These are phyloP conservation scores for Microtus montanus DNA, from an alignment of 2,113 vertebrate species.

Conservation along the genomic window DNA sequence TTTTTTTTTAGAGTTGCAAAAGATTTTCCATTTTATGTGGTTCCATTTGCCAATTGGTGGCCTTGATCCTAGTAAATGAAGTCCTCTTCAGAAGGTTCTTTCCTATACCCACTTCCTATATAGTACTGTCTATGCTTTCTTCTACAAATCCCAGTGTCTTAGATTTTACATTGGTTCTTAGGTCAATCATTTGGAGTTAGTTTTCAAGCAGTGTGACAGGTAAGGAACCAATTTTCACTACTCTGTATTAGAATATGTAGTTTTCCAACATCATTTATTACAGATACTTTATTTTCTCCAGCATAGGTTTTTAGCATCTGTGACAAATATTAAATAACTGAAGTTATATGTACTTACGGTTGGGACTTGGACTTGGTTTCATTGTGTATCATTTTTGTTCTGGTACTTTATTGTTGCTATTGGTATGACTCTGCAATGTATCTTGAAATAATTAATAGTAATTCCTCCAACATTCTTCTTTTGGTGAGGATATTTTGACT, in stretches of 20 bases:
- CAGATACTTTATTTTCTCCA: neutral
- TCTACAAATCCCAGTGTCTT: neutral
- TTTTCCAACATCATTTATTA: neutral
- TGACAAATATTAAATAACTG: neutral
- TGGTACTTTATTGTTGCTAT: neutral
- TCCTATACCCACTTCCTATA: too few species aligned
- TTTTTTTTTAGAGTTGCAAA: neutral
- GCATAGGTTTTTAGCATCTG: neutral
- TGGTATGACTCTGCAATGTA: neutral
- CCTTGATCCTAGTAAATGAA: neutral
- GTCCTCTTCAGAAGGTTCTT: neutral
- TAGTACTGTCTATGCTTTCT: fast-evolving
- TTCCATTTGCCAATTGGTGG: neutral
- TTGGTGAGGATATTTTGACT: neutral
- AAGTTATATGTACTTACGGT: neutral
- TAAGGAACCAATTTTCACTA: neutral
- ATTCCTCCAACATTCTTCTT: neutral
- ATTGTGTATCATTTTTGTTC: too few species aligned
- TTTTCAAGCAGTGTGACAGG: neutral
- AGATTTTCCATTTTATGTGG: neutral
- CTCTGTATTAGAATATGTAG: neutral
- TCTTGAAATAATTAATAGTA: neutral
- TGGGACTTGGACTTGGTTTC: neutral
- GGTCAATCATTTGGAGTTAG: neutral
- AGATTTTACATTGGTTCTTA: neutral